Evolutionary conservation across 2,113 vertebrate genomes (phyloP).

Genomic region (Tachysurus vachellii): DNA sequence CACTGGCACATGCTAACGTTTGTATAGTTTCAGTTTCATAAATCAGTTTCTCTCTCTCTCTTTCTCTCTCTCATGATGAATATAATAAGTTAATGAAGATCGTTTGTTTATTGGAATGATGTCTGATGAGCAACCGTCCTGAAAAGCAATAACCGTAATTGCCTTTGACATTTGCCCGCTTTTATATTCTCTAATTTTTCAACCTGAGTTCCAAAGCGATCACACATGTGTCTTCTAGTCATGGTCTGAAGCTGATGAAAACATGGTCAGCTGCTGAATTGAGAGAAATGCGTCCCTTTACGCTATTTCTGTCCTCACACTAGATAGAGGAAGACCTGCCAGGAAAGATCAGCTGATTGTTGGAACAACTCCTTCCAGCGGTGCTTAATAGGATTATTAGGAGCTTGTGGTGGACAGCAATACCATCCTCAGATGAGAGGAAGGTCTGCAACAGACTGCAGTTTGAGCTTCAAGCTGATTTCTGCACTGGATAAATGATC

Average conservation of each 20-base stretch:
- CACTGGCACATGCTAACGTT: neutral
- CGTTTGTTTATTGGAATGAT: neutral
- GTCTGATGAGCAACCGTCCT: neutral
- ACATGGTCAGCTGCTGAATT: neutral
- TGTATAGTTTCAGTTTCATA: too few relatives aligned
- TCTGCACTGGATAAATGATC: neutral
- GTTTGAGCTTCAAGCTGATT: neutral
- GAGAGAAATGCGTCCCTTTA: neutral
- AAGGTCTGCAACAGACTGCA: neutral
- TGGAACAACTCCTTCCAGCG: constrained; percentile 3
- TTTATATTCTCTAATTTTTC: neutral
- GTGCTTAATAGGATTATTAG: constrained; percentile 42
- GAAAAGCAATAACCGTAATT: neutral
- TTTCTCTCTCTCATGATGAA: neutral
- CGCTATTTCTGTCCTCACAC: neutral
- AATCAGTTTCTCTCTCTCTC: too few relatives aligned
- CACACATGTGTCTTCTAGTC: neutral
- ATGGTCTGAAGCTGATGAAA: neutral
- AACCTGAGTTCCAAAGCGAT: constrained; percentile 6
- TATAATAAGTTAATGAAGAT: neutral
- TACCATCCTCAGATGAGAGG: constrained; percentile 34
- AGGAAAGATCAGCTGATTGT: constrained; percentile 36
- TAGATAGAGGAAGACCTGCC: neutral
- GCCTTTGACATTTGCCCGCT: neutral
- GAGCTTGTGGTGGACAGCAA: neutral